Conservation (phyloP, 2,797 vertebrate genomes). For the Heterohyrax brucei region DNA sequence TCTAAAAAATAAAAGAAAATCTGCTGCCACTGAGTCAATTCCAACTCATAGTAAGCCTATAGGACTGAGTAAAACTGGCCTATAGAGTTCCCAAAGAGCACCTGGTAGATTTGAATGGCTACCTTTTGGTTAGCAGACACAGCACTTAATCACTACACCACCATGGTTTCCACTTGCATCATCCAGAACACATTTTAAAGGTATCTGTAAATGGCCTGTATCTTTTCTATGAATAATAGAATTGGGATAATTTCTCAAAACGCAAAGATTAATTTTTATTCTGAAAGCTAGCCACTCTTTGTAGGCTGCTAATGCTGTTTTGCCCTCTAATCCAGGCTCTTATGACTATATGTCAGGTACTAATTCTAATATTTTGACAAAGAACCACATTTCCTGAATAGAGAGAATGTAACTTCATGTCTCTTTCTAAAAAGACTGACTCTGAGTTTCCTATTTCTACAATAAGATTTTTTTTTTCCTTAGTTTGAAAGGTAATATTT, state of each 20-base stretch:
- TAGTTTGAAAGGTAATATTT: slow-evolving; percentile 71
- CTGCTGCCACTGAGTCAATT: too few species aligned
- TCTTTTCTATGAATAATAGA: slow-evolving; percentile 1
- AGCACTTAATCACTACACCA: too few species aligned
- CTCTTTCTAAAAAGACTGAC: slow-evolving; percentile 59
- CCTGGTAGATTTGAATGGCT: too few species aligned
- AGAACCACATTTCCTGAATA: slow-evolving; percentile 4
- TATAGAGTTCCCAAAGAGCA: too few species aligned
- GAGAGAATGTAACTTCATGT: slow-evolving; percentile 14
- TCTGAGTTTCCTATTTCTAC: slow-evolving; percentile 53
- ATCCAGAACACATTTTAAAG: not conserved
- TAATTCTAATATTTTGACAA: slow-evolving; percentile 75
- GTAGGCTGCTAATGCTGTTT: slow-evolving; percentile 35
- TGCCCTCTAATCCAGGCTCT: slow-evolving; percentile 57
- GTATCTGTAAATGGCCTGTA: not conserved
- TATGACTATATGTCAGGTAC: slow-evolving; percentile 61
- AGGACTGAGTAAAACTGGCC: too few species aligned
- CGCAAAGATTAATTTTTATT: not conserved
- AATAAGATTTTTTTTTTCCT: slow-evolving; percentile 31
- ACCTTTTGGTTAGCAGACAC: too few species aligned
- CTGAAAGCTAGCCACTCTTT: slow-evolving; percentile 6
- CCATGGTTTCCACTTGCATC: not conserved
- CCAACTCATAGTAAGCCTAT: too few species aligned
- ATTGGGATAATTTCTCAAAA: slow-evolving; percentile 28
- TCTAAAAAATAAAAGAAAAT: not conserved